Conservation (phyloP, 2,888 invertebrate species). For the Chrysopilus asiliformis region DNA sequence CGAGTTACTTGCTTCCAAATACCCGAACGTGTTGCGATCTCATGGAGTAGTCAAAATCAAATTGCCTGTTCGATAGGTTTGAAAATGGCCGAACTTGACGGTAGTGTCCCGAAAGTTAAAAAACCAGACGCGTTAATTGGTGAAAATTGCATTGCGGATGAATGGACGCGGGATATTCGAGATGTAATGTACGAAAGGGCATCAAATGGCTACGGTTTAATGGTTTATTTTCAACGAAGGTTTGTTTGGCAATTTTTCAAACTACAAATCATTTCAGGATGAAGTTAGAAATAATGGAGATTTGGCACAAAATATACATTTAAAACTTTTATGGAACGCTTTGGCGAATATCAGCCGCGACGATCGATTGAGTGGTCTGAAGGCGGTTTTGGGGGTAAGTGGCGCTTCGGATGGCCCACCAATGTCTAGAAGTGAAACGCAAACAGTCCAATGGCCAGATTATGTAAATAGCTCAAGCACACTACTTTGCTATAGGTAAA, state of each 20-base stretch:
- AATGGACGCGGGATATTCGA: constrained; percentile 44
- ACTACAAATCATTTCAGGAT: constrained; percentile 36
- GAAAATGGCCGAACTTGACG: neutral
- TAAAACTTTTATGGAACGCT: constrained; percentile 66
- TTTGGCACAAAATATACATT: constrained; percentile 55
- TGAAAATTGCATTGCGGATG: too few species aligned
- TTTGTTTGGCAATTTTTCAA: neutral
- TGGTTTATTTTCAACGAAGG: constrained; percentile 30
- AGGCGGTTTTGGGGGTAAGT: constrained; percentile 31
- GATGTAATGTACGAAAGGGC: constrained; percentile 55
- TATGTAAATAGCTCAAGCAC: constrained; percentile 30
- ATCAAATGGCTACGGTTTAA: constrained; percentile 55
- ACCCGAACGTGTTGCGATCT: constrained; percentile 27
- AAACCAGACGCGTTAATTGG: constrained; percentile 12
- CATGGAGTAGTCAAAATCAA: constrained; percentile 29
- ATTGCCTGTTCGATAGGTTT: constrained; percentile 7
- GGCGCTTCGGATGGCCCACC: constrained; percentile 21
- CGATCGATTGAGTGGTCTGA: constrained; percentile 45
- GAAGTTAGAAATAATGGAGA: constrained; percentile 70
- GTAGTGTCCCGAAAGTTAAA: neutral
- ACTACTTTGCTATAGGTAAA: constrained; percentile 27
- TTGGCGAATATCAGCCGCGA: constrained; percentile 37
- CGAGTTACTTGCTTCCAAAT: constrained; percentile 29
- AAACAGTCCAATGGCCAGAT: constrained; percentile 32
- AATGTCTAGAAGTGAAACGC: constrained; percentile 27